Evolutionary conservation across 2,888 invertebrate species (phyloP).

Genomic region (Lasius platythorax): DNA sequence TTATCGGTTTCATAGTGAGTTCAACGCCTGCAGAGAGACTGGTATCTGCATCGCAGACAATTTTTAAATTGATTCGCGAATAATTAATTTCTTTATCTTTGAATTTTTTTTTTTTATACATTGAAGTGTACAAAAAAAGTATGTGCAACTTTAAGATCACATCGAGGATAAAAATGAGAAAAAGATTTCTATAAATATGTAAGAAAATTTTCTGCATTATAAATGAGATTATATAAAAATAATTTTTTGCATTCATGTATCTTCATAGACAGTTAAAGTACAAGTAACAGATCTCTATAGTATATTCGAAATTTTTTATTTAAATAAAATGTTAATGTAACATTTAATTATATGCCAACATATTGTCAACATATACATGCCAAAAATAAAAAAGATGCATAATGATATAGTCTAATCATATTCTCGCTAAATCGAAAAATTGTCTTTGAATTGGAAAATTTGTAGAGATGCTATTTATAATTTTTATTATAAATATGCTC

Average conservation of each 20-base stretch:
- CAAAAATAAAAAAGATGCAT: neutral
- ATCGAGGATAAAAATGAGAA: too few species aligned
- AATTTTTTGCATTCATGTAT: too few species aligned
- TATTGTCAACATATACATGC: neutral
- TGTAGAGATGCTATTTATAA: neutral
- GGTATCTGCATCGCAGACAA: neutral
- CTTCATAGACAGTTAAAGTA: too few species aligned
- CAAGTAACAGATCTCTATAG: too few species aligned
- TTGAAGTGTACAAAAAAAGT: neutral
- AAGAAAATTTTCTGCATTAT: too few species aligned
- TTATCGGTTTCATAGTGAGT: conserved; percentile 33
- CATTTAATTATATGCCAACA: neutral
- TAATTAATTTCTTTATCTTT: neutral
- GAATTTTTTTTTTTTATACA: neutral
- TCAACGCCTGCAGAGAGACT: conserved; percentile 28
- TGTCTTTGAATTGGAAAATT: neutral
- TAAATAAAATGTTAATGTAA: neutral
- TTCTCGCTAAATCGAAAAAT: neutral
- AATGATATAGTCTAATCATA: too few species aligned
- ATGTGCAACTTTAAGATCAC: too few species aligned
- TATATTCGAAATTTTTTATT: neutral
- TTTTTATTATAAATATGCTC: neutral
- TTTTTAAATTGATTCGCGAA: neutral
- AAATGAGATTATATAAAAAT: too few species aligned
- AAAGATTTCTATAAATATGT: too few species aligned